Evolutionary conservation across 2,888 invertebrate genomes (phyloP), one percentile per base, ranked within the genome.

Genomic region (Drosophila bunnanda): DNA sequence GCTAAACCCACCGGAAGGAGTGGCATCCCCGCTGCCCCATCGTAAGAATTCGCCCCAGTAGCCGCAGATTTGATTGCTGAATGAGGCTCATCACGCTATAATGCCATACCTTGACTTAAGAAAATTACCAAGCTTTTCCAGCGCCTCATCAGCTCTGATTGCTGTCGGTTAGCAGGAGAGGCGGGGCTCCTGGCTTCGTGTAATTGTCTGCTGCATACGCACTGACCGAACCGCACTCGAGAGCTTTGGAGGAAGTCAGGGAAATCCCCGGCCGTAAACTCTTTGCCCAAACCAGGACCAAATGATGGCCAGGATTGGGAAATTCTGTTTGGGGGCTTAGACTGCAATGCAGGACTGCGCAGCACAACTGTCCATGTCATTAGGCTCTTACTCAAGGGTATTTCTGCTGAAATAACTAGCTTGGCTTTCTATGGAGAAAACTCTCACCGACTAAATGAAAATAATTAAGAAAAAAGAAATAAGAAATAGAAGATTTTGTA

Each of bases 51-150:
- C 36, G 57, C 57, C 43, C 67, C 57, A 68, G 66, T 50, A 54
- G 50, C 32, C 77, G 74, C 69, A 70, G 76, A 77, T 76, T 75
- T 67, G 68, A 69, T 55, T 43, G 64, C 66, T 84, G 83, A 87
- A 84, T 84, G 78, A 78, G 80, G 78, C 83, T 84, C 83, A 87
- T 84, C 87, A 82, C 82, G 78, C 38, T 62, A 78, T 84, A 82
- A 84, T 81, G 80, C 69, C 82, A 75, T 77, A 77, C 61, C 70
- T 76, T 64, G 73, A 52, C 68, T 62, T 62, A 50, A 77, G 66
- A 75, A 79, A 79, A 80, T 80, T 72, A 71, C 78, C 65, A 57
- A 67, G 67, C 76, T 60, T 36, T 68, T 54, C 77, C 46, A 38
- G 32, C 54, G 56, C 52, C 79, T 65, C 77, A 78, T 61, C 75